Conservation (phyloP, 2,888 invertebrate genomes). For the Mongoloraphidia duomilia region DNA sequence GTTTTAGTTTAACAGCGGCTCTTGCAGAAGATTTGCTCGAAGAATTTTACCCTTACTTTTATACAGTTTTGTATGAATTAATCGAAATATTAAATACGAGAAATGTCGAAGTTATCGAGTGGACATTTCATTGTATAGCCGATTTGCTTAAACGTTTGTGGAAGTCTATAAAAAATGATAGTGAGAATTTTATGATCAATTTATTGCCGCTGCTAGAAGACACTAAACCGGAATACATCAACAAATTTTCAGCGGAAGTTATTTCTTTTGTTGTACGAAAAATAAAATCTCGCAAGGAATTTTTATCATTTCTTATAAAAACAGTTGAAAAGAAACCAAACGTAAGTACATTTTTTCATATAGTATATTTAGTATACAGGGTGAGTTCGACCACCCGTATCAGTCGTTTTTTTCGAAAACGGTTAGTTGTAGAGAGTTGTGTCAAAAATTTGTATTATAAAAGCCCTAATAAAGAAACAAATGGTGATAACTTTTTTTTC, state of each 20-base stretch:
- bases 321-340: constrained; percentile 50
- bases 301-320: constrained; percentile 53
- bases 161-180: constrained; percentile 66
- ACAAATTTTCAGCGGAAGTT: constrained; percentile 89
- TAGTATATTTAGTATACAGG: not conserved
- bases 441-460: no score
- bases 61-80: constrained; percentile 55
- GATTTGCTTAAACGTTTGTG: constrained; percentile 83
- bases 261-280: constrained; percentile 90
- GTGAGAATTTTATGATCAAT: constrained; percentile 53
- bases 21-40: constrained; percentile 74
- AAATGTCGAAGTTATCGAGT: constrained; percentile 74
- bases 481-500: no score
- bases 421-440: no score
- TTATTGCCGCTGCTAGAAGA: constrained; percentile 65
- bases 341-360: constrained; percentile 35
- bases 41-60: constrained; percentile 81
- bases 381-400: no score
- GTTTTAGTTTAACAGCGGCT: constrained; percentile 62
- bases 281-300: constrained; percentile 61
- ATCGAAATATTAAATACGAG: constrained; percentile 57
- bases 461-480: no score
- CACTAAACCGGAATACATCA: constrained; percentile 67
- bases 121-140: constrained; percentile 73
- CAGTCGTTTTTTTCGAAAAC: no score